A percentile compares a stretch with the other conserved stretches of the same genome.
Evolutionary conservation across 2,113 vertebrate species (phyloP).

Genomic region (Lucifuga dentata): DNA sequence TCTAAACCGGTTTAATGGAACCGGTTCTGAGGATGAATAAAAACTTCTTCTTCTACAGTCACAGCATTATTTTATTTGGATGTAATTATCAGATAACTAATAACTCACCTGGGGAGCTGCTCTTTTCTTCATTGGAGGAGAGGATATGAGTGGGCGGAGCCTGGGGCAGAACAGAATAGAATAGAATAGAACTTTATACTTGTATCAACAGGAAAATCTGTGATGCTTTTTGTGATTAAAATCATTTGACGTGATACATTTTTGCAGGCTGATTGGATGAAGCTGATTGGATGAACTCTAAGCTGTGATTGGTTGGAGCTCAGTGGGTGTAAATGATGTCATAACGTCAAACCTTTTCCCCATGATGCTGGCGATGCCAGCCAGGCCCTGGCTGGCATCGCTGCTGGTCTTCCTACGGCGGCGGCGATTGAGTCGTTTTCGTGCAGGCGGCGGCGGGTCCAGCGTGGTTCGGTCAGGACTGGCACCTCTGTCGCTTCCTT

Average conservation of each 20-base stretch:
- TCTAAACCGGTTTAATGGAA: no score
- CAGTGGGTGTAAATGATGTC: not conserved
- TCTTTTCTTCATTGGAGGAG: conserved; percentile 72
- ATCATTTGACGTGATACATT: no score
- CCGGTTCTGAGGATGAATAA: no score
- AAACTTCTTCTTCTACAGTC: no score
- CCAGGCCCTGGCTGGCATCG: conserved; percentile 64
- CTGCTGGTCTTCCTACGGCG: conserved; percentile 82
- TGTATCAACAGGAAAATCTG: not conserved
- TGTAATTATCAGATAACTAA: not conserved
- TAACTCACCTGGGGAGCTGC: conserved; percentile 51
- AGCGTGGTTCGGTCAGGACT: conserved; percentile 65
- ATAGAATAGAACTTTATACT: not conserved
- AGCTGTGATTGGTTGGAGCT: not conserved
- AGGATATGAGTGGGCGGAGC: conserved; percentile 77
- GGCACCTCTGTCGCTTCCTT: conserved; percentile 49
- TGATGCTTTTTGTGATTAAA: no score
- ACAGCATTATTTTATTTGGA: no score
- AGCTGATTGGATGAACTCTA: conserved; percentile 1
- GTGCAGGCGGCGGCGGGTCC: conserved; percentile 44
- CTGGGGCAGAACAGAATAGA: conserved; percentile 48
- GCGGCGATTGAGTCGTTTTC: conserved; percentile 82
- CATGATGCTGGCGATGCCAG: conserved; percentile 79
- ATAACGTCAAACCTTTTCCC: conserved; percentile 87
- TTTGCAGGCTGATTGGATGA: not conserved